Percentiles rank a stretch among this genome's conserved stretches.
Conservation (phyloP, 1,140 invertebrate genomes). For the Papilio dardanus region DNA sequence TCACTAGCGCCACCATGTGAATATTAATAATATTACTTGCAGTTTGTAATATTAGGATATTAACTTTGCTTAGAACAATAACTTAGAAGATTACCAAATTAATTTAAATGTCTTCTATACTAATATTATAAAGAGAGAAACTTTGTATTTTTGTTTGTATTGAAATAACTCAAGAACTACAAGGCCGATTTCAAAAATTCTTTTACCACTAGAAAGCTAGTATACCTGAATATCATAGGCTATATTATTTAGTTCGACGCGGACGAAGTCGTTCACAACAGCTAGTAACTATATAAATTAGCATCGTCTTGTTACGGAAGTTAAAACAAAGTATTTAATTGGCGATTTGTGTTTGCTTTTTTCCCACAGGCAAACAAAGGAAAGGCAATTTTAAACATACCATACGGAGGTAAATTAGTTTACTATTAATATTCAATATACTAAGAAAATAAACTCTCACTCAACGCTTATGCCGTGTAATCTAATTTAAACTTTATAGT, state of each 20-base stretch:
- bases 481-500: slow-evolving; percentile 7
- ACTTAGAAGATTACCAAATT: background rate
- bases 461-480: background rate
- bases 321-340: slow-evolving; percentile 1
- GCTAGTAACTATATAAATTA: too few species aligned
- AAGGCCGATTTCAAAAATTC: too few species aligned
- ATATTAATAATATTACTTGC: too few species aligned
- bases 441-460: background rate
- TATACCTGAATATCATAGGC: too few species aligned
- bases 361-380: background rate
- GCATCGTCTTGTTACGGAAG: background rate
- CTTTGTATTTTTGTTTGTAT: too few species aligned
- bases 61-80: too few species aligned
- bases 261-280: too few species aligned
- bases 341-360: background rate
- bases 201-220: too few species aligned
- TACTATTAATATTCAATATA: background rate
- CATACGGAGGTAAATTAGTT: background rate
- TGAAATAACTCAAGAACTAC: too few species aligned
- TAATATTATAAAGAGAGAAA: too few species aligned
- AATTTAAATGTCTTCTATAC: background rate
- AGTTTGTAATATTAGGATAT: background rate
- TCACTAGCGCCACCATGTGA: too few species aligned
- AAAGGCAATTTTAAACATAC: background rate
- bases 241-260: too few species aligned